Base-by-base conservation (phyloP, 1,140 invertebrate species). In the Harlomillsia oculata region DNA sequence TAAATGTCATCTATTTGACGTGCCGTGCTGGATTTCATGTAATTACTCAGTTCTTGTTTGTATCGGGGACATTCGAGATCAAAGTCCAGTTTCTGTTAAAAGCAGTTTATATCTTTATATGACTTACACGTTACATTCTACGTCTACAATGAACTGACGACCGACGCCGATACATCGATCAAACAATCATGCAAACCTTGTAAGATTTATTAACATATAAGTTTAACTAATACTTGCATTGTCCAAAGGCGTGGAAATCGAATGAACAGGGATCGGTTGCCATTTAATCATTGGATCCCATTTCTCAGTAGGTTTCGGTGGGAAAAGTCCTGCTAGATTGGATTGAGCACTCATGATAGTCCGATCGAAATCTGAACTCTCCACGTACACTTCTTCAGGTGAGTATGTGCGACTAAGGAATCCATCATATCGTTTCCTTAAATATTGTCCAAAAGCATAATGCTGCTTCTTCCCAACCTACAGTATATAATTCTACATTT, bases 211-310 rank as follows among this genome's bases (percentile, higher is more conserved):
- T 32, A n/a, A 14, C 4, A 48, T 8, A 14, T 48, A 2, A 29
- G 13, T 16, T 23, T 37, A 51, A 20, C 3, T n/a, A 37, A 16
- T 29, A 62, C 65, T 68, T 70, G 89, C 68, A 58, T 79, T 67
- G 74, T 92, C 88, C 20, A 77, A 55, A 2, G 72, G 63, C 68
- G 81, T 75, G 0, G 85, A 82, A 21, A 75, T 64, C 1, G 89
- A 87, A 63, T 92, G 88, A 9, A 95, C 76, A 1, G 91, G 89
- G 65, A 95, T 86, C 0, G 91, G 90, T 70, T 92, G 88, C 91
- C 91, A 97, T 11, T 72, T 65, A 1, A 92, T 69, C 3, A 78
- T 59, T 1, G 65, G 53, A 67, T 89, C 79, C 85, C 87, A 93
- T 5, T 6, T 4, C 6, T 28, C 16, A 18, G 16, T 14, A n/a